Evolutionary conservation across 2,888 invertebrate genomes (phyloP).

Genomic region (Hyposoter didymator): DNA sequence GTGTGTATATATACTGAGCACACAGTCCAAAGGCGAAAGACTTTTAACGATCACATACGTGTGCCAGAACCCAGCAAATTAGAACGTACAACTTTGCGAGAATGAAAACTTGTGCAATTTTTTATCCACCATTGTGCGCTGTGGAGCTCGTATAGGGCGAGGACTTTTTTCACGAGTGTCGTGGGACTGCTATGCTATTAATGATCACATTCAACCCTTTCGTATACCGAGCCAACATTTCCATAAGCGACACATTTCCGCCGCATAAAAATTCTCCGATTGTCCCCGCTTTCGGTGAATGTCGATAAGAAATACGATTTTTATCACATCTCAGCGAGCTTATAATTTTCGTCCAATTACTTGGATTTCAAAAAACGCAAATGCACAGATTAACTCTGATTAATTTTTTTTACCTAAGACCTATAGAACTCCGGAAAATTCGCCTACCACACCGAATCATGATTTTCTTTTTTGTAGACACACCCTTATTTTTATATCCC

Average conservation of each 20-base stretch:
- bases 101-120: constrained; percentile 74
- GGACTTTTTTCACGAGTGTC: constrained; percentile 27
- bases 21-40: constrained; percentile 45
- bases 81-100: constrained; percentile 73
- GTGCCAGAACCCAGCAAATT: constrained; percentile 69
- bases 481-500: not conserved
- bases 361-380: not conserved
- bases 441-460: not conserved
- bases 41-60: constrained; percentile 74
- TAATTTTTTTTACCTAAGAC: not conserved
- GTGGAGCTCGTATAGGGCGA: constrained; percentile 1
- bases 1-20: constrained; percentile 1
- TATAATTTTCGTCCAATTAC: not conserved
- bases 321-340: not conserved
- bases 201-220: constrained; percentile 39
- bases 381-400: not conserved
- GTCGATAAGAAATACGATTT: not conserved
- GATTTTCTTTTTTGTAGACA: constrained; percentile 13
- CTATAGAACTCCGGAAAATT: not conserved
- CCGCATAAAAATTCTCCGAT: constrained; percentile 9
- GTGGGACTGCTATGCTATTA: constrained; percentile 21
- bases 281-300: not conserved
- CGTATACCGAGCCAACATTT: constrained; percentile 19
- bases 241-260: constrained; percentile 22
- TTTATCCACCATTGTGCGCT: constrained; percentile 55